These are phyloP conservation scores for Dioctria linearis DNA, from an alignment of 2,888 invertebrate species.

Conservation along the genomic window DNA sequence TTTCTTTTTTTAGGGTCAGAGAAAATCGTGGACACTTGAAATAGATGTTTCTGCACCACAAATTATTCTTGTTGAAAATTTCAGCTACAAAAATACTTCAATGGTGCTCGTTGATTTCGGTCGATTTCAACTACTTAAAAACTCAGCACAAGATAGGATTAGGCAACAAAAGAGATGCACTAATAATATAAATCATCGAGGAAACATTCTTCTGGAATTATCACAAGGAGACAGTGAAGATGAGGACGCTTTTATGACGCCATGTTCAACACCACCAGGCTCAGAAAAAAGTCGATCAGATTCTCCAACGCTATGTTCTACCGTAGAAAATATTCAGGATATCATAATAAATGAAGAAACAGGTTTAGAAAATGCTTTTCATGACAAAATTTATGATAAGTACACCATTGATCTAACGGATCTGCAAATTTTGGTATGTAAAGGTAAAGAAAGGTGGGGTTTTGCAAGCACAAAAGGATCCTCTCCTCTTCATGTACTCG, in stretches of 20 bases:
- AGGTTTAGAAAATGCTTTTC: slow-evolving; percentile 76
- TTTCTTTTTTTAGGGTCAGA: slow-evolving; percentile 73
- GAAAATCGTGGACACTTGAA: slow-evolving; percentile 88
- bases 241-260: slow-evolving; percentile 83
- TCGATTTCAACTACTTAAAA: slow-evolving; percentile 74
- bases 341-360: slow-evolving; percentile 57
- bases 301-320: slow-evolving; percentile 69
- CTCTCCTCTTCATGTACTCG: slow-evolving; percentile 88
- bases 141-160: slow-evolving; percentile 61
- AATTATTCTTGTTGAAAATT: slow-evolving; percentile 89
- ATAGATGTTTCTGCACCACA: slow-evolving; percentile 95
- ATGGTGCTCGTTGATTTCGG: slow-evolving; percentile 94
- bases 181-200: background rate
- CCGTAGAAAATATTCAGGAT: slow-evolving; percentile 71
- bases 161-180: slow-evolving; percentile 49
- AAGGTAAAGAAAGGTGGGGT: slow-evolving; percentile 91
- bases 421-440: slow-evolving; percentile 89
- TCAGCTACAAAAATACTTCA: slow-evolving; percentile 81
- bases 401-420: slow-evolving; percentile 87
- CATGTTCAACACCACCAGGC: slow-evolving; percentile 90
- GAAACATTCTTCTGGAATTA: background rate
- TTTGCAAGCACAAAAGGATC: slow-evolving; percentile 88
- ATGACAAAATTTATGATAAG: slow-evolving; percentile 82
- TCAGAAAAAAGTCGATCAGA: slow-evolving; percentile 77
- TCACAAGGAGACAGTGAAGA: slow-evolving; percentile 70